Evolutionary conservation across 2,797 vertebrate genomes (phyloP).

Genomic region (Scolopax bukidnonensis): DNA sequence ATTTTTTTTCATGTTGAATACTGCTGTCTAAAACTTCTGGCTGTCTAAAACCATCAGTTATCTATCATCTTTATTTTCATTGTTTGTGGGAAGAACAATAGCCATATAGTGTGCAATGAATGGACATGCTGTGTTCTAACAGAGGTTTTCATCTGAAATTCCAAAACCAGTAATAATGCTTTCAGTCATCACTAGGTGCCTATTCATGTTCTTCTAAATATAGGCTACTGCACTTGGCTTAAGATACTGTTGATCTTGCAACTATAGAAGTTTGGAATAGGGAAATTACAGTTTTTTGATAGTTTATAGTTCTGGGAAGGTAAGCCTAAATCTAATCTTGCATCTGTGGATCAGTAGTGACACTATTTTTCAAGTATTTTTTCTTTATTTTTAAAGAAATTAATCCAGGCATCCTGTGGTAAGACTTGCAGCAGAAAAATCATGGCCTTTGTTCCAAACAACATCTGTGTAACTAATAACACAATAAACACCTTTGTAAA

Average conservation of each 20-base stretch:
- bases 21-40: background rate
- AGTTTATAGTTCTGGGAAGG: background rate
- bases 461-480: background rate
- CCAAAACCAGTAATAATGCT: background rate
- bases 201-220: background rate
- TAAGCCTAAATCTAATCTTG: background rate
- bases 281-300: background rate
- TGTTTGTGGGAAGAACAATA: background rate
- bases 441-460: background rate
- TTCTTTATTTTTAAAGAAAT: background rate
- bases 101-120: background rate
- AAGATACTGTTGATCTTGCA: background rate
- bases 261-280: background rate
- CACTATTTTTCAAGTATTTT: background rate
- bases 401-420: background rate
- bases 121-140: background rate
- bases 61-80: background rate
- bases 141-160: background rate
- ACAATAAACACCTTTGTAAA: background rate
- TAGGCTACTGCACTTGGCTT: background rate
- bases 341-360: background rate
- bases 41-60: background rate
- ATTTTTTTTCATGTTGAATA: background rate
- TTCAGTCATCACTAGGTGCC: accelerated
- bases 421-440: background rate